These are phyloP conservation scores for Eledone cirrhosa DNA, from an alignment of 2,888 invertebrate genomes.

Conservation along the genomic window DNA sequence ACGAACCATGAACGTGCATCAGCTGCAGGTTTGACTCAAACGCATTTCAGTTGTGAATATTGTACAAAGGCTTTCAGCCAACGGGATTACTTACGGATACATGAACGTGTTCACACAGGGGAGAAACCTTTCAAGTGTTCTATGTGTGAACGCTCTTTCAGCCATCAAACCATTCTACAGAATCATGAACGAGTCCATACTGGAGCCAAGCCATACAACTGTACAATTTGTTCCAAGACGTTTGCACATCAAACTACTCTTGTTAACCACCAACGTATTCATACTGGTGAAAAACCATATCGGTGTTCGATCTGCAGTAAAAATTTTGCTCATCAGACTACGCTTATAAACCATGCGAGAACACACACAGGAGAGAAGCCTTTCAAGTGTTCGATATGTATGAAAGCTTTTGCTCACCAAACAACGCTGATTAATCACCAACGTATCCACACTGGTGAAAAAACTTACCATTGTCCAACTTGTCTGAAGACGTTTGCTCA, in stretches of 20 bases:
- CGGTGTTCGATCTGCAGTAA: conserved; percentile 10
- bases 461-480: conserved; percentile 1
- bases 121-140: conserved; percentile 18
- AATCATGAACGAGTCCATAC: conserved; percentile 17
- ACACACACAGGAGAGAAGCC: conserved; percentile 15
- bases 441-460: conserved; percentile 15
- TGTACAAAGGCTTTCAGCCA: conserved; percentile 14
- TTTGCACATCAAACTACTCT: not conserved
- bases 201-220: conserved; percentile 1
- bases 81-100: conserved; percentile 9
- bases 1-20: conserved; percentile 21
- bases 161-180: conserved; percentile 8
- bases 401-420: conserved; percentile 16
- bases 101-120: conserved; percentile 15
- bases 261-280: not conserved
- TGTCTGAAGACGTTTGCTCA: conserved; percentile 22
- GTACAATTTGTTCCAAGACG: not conserved
- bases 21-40: not conserved
- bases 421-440: conserved; percentile 10
- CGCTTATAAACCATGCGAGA: conserved; percentile 10
- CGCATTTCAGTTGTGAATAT: conserved; percentile 19
- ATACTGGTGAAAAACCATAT: conserved; percentile 18
- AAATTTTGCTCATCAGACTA: conserved; percentile 20
- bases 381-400: not conserved
- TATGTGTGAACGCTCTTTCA: not conserved